Conservation (phyloP, 2,888 invertebrate genomes). For the Yponomeuta evonymella region DNA sequence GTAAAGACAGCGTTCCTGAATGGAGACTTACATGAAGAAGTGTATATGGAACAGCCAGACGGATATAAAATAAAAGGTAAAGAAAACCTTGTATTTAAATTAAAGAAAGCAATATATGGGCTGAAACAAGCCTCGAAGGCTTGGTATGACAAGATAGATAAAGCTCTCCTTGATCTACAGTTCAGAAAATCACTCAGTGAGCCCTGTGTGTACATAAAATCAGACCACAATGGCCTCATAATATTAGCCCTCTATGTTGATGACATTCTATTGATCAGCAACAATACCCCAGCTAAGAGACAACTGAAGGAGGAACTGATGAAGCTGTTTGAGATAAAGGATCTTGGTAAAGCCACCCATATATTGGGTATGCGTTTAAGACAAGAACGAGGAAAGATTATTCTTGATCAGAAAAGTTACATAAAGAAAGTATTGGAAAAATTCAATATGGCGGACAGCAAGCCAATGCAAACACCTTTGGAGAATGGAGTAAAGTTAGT, state of each 20-base stretch:
- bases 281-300: slow-evolving; percentile 9
- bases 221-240: slow-evolving; percentile 2
- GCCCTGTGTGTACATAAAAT: slow-evolving; percentile 15
- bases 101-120: slow-evolving; percentile 16
- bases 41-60: slow-evolving; percentile 16
- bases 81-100: slow-evolving; percentile 13
- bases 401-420: slow-evolving; percentile 11
- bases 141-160: slow-evolving; percentile 15
- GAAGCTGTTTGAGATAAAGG: slow-evolving; percentile 15
- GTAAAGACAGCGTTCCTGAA: slow-evolving; percentile 17
- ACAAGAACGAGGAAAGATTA: not conserved
- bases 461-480: slow-evolving; percentile 13
- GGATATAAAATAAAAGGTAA: slow-evolving; percentile 14
- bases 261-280: slow-evolving; percentile 14
- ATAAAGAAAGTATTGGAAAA: slow-evolving; percentile 12
- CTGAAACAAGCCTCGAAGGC: slow-evolving; percentile 15
- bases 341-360: not conserved
- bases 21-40: slow-evolving; percentile 11
- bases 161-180: not conserved
- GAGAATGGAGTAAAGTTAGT: slow-evolving; percentile 11
- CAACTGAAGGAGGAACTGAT: slow-evolving; percentile 13
- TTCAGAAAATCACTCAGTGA: not conserved
- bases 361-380: slow-evolving; percentile 6
- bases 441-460: slow-evolving; percentile 18
- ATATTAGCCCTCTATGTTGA: slow-evolving; percentile 17